phyloP scores from a whole-genome alignment of 2,797 vertebrate species.

The Sphenodon punctatus region DNA sequence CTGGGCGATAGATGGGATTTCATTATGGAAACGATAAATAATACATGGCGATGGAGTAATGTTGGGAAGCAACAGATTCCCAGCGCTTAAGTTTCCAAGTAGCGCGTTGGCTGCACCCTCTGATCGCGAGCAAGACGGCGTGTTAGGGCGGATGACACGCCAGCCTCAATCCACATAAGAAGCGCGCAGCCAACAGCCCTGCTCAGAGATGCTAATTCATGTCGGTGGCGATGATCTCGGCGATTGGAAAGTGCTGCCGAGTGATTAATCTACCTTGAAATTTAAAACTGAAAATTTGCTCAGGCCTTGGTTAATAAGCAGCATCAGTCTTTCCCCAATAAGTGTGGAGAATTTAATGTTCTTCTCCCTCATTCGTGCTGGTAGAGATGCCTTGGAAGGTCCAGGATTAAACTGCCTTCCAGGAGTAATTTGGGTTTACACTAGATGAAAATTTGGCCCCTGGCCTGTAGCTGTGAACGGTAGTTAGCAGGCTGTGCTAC shows the following conservation, averaged over 20 bases:
- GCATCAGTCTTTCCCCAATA: neutral
- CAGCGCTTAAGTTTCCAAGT: neutral
- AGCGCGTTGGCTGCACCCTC: neutral
- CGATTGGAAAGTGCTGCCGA: neutral
- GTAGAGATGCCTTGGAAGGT: neutral
- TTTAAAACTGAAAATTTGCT: neutral
- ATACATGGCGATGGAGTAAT: accelerated
- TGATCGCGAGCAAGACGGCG: neutral
- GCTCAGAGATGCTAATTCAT: neutral
- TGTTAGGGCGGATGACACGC: neutral
- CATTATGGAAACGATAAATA: neutral
- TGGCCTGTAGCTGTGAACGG: neutral
- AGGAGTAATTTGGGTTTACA: neutral
- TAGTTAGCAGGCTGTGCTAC: neutral
- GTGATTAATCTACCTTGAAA: neutral
- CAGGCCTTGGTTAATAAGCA: neutral
- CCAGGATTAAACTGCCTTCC: neutral
- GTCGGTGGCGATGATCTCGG: neutral
- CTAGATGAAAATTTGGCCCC: neutral
- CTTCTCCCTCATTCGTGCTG: neutral
- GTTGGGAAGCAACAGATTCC: neutral
- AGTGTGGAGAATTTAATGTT: neutral
- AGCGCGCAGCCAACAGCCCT: neutral
- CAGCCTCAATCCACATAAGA: too few species aligned
- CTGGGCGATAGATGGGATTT: neutral